Evolutionary conservation across 2,888 invertebrate genomes (phyloP), one percentile per base, ranked within the genome.

Genomic region (Junonia oenone): DNA sequence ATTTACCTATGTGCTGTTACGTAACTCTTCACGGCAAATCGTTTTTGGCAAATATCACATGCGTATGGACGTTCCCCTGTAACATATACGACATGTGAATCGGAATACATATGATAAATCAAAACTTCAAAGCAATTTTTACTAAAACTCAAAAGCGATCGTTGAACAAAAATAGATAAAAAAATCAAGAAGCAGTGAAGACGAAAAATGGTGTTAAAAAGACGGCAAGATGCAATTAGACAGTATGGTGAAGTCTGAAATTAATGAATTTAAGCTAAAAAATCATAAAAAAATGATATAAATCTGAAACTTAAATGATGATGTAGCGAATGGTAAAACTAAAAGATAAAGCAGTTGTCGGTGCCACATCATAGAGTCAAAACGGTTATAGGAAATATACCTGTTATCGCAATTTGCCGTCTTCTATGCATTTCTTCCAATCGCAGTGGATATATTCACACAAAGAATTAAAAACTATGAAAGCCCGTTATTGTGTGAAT

Each of bases 11-110:
- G 95, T 45, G 95, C 95, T 63, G 94, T 94, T 56, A 95, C 93
- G 72, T 95, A 95, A 73, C 95, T 95, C 81, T 95, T 95, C 62
- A 95, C 95, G 38, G 95, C 94, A 78, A 95, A 95, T 69, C 94
- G 92, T 84, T 95, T 95, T 75, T 94, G 92, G 81, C 95, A 95
- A 69, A 95, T 93, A 84, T 95, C 94, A 87, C 95, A 95, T 64
- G 93, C 93, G 72, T 94, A 95, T 33, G 95, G 95, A 59, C 94
- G 91, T 81, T 95, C 94, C 67, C 95, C 95, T 92, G 79, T 66
- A 81, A 83, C 11, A 43, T 17, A 14, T 14, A 5, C 14, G 26
- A 37, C 48, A 9, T 53, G 38, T 53, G 17, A 49, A 52, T 50
- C 33, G 54, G 1, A 35, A 45, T n/a, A 43, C 8, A 26, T 1